Evolutionary conservation across 2,797 vertebrate genomes (phyloP).

Genomic region (Semaprochilodus insignis): DNA sequence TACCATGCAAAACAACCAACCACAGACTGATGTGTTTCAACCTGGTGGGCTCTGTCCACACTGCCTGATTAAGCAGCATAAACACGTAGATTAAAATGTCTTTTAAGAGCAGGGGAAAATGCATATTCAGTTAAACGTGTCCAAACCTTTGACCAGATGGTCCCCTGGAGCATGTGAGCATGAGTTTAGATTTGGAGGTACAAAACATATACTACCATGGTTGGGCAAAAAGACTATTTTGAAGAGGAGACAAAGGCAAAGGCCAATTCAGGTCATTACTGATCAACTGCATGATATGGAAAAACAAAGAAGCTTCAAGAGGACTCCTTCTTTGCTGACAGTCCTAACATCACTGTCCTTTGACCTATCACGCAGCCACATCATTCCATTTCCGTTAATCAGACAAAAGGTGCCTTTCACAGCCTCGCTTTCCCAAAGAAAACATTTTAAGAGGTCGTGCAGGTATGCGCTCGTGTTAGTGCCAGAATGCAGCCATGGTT

Average conservation of each 20-base stretch:
- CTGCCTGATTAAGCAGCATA: too few relatives aligned
- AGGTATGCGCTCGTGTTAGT: conserved; percentile 9
- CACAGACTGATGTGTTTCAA: too few relatives aligned
- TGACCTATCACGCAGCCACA: conserved; percentile 18
- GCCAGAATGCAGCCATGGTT: conserved; percentile 37
- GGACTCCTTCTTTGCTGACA: conserved; percentile 10
- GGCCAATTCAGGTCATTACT: not conserved
- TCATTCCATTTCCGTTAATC: conserved; percentile 68
- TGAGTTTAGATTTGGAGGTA: not conserved
- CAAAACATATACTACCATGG: not conserved
- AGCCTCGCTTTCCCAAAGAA: conserved; percentile 64
- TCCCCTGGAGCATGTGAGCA: not conserved
- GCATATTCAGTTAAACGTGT: too few relatives aligned
- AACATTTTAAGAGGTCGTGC: conserved; percentile 66
- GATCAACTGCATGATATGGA: not conserved
- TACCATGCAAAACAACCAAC: too few relatives aligned
- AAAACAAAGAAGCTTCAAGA: not conserved
- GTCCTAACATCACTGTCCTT: not conserved
- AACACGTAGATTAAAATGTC: too few relatives aligned
- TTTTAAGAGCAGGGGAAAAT: too few relatives aligned
- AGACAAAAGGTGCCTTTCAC: conserved; percentile 75
- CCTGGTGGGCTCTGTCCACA: too few relatives aligned
- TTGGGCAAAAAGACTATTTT: not conserved
- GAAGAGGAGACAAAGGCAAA: not conserved
- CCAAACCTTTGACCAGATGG: too few relatives aligned